Base-by-base conservation (phyloP, 2,113 vertebrate species). In the Apteryx owenii region DNA sequence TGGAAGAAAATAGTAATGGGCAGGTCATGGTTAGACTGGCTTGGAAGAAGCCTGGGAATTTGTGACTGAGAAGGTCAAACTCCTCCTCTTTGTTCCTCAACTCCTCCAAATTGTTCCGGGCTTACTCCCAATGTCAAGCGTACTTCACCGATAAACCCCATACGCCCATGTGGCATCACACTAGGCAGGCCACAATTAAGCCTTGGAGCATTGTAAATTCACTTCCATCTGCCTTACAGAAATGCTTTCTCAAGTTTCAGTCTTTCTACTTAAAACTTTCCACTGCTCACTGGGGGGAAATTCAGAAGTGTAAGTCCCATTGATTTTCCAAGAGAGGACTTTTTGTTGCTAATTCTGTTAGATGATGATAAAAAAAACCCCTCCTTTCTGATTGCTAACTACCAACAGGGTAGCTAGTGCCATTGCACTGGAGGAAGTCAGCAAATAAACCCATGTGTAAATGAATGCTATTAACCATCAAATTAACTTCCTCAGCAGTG, bases 401-500 rank as follows among this genome's bases (percentile, higher is more conserved):
- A 77, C 78, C 75, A 87, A 73, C 73, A 80, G 87, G 8, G 48
- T 80, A 81, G 54, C 38, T 90, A 84, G 48, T 89, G 77, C 75
- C 48, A 16, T 91, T 73, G 66, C 71, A 58, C 54, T 86, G 76
- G 51, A 93, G 87, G 71, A 95, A 91, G 64, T 77, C 73, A 78
- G 20, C 79, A 91, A 95, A 71, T 68, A 64, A 95, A 81, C 19
- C 64, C 82, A 69, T 86, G 79, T 81, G 79, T 91, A 90, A 91
- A 95, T 75, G 79, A 95, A 89, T 85, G 87, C 28, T 87, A 91
- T 91, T 89, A 95, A 87, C 78, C 71, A 89, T 92, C 92, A 91
- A 71, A 94, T 96, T 95, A 90, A 91, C 91, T 94, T 95, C 60
- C 50, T 91, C 87, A 78, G 85, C 94, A 90, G 69, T 90, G 68